Percentiles rank a stretch among this genome's conserved stretches.
Evolutionary conservation across 2,113 vertebrate species (phyloP).

Genomic region (Urocynchramus pylzowi): DNA sequence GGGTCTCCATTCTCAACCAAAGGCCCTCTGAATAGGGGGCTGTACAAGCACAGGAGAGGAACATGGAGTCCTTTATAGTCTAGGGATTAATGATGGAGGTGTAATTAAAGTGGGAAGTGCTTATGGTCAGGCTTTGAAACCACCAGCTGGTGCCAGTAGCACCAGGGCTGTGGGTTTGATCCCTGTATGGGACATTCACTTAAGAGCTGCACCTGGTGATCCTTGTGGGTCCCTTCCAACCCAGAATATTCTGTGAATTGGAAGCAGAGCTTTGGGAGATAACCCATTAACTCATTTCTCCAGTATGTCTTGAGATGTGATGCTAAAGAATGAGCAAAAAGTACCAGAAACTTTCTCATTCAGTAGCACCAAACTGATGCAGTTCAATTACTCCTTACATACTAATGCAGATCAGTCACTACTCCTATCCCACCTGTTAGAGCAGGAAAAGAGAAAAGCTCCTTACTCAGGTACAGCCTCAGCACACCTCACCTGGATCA

Average conservation of each 20-base stretch:
- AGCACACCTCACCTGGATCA: not conserved
- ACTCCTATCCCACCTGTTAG: rapidly evolving
- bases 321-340: not conserved
- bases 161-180: not conserved
- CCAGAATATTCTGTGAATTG: not conserved
- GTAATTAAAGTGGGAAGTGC: not conserved
- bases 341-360: not conserved
- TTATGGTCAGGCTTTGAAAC: not conserved
- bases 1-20: not conserved
- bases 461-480: not conserved
- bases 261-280: not conserved
- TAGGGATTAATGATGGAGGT: not conserved
- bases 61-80: not conserved
- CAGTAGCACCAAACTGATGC: not conserved
- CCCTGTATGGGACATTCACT: not conserved
- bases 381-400: not conserved
- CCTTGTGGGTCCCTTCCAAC: not conserved
- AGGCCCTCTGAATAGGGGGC: not conserved
- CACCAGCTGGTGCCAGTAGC: not conserved
- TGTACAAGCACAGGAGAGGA: not conserved
- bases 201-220: not conserved
- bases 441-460: not conserved
- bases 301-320: not conserved
- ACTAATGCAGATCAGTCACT: not conserved
- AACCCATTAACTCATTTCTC: not conserved